Percentiles rank a stretch among this genome's conserved stretches.
phyloP scores from a whole-genome alignment of 2,113 vertebrate species.

The Craseonycteris thonglongyai region DNA sequence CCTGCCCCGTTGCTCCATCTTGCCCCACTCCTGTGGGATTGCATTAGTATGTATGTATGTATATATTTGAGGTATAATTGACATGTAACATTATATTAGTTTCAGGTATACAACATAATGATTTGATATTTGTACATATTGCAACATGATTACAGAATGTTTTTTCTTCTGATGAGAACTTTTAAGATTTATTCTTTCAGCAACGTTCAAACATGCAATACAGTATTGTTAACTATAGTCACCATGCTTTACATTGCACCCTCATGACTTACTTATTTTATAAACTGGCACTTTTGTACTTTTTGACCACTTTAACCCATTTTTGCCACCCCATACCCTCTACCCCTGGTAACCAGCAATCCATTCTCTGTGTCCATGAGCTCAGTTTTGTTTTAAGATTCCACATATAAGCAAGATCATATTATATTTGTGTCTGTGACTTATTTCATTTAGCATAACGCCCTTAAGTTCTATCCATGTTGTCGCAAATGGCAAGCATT shows the following conservation, averaged over 20 bases:
- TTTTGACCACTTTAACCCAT: not conserved
- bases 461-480: not conserved
- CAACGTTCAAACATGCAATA: not conserved
- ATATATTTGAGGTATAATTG: not conserved
- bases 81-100: not conserved
- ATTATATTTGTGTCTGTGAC: not conserved
- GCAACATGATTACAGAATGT: not conserved
- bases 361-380: not conserved
- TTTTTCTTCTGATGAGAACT: not conserved
- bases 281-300: not conserved
- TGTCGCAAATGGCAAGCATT: not conserved
- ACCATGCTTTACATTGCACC: not conserved
- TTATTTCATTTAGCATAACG: not conserved
- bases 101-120: not conserved
- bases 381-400: not conserved
- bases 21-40: not conserved
- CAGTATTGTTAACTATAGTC: not conserved
- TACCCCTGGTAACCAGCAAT: not conserved
- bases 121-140: not conserved
- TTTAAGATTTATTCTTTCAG: not conserved
- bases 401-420: not conserved
- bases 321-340: not conserved
- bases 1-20: fast-evolving
- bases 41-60: not conserved
- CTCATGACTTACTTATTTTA: not conserved